Conservation (phyloP, 1,140 invertebrate species). For the Magallana ariakensis region DNA sequence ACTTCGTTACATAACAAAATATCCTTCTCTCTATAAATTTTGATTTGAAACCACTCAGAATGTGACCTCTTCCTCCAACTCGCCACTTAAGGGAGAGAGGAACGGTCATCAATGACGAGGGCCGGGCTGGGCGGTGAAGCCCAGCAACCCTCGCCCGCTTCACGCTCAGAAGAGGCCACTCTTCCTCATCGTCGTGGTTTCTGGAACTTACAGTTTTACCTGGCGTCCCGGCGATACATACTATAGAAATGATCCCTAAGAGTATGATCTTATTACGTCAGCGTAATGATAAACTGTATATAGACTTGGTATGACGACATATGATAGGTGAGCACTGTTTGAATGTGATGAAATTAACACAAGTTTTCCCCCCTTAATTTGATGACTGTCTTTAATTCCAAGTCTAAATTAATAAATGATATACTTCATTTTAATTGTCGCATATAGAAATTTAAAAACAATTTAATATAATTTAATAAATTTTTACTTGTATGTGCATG, state of each 20-base stretch:
- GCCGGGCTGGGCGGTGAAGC: background rate
- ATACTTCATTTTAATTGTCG: background rate
- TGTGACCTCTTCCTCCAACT: conserved; percentile 65
- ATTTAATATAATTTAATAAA: too few species aligned
- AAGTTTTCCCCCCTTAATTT: too few species aligned
- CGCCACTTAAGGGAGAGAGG: conserved; percentile 66
- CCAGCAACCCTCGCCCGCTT: conserved; percentile 55
- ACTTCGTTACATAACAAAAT: background rate
- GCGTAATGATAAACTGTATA: background rate
- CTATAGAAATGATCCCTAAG: conserved; percentile 66
- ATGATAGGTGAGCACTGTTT: too few species aligned
- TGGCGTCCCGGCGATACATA: conserved; percentile 63
- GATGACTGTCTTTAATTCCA: too few species aligned
- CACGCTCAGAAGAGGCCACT: conserved; percentile 67
- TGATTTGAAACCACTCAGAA: conserved; percentile 63
- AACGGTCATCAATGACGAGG: conserved; percentile 67
- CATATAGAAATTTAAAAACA: too few species aligned
- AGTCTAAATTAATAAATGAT: background rate
- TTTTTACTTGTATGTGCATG: too few species aligned
- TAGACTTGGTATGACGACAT: too few species aligned
- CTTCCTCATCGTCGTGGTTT: conserved; percentile 67
- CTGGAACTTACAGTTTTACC: conserved; percentile 60
- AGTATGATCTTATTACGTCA: conserved; percentile 56
- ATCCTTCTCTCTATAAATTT: background rate
- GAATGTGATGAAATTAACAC: too few species aligned